A percentile compares a stretch with the other conserved stretches of the same genome.
phyloP scores from a whole-genome alignment of 2,113 vertebrate species.

The Indicator maculatus region DNA sequence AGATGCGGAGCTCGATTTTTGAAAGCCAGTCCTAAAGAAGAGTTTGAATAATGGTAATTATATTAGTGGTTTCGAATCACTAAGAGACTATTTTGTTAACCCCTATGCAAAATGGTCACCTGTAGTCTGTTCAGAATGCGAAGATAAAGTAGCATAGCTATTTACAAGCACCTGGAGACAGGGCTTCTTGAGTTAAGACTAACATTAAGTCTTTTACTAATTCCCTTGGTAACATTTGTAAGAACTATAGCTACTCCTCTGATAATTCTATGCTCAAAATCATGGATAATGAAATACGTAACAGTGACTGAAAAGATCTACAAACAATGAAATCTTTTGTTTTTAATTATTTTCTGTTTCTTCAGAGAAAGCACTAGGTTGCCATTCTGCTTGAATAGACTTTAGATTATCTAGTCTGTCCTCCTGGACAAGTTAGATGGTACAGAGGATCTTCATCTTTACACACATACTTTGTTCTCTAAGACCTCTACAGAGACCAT shows the following conservation, averaged over 20 bases:
- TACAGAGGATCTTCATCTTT: neutral
- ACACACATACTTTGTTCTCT: neutral
- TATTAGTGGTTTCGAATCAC: neutral
- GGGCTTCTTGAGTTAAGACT: neutral
- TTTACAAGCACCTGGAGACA: neutral
- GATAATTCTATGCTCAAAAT: neutral
- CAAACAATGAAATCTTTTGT: neutral
- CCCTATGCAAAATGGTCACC: neutral
- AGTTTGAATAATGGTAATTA: neutral
- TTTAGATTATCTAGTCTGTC: neutral
- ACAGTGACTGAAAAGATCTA: neutral
- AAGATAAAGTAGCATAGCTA: neutral
- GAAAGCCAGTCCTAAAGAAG: neutral
- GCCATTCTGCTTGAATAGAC: neutral
- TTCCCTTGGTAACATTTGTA: neutral
- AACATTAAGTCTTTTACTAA: neutral
- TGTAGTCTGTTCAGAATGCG: neutral
- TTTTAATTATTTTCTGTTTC: neutral
- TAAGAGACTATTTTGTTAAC: neutral
- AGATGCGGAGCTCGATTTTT: neutral
- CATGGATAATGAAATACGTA: neutral
- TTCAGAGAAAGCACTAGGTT: neutral
- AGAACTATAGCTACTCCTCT: neutral
- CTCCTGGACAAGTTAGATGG: neutral
- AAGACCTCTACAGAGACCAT: neutral